Conservation (phyloP, 2,888 invertebrate genomes). For the Brenthis daphne region DNA sequence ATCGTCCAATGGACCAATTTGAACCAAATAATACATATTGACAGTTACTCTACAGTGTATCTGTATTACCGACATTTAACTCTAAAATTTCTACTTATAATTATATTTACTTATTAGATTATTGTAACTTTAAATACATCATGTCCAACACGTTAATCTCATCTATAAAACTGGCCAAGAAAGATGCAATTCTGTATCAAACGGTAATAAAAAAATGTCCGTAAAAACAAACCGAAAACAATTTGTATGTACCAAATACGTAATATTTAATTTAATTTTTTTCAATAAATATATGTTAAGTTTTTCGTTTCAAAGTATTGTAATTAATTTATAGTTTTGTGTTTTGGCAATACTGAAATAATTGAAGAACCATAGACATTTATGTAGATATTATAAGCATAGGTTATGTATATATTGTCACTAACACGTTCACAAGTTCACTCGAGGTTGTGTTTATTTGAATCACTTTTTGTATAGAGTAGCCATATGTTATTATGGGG, state of each 20-base stretch:
- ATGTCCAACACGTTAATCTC: too few relatives aligned
- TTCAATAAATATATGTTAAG: slow-evolving; percentile 9
- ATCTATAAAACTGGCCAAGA: too few relatives aligned
- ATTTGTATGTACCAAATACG: slow-evolving; percentile 21
- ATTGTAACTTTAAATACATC: too few relatives aligned
- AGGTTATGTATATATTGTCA: slow-evolving; percentile 19
- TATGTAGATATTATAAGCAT: slow-evolving; percentile 17
- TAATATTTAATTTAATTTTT: slow-evolving; percentile 12
- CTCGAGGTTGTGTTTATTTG: slow-evolving; percentile 70
- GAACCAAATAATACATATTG: slow-evolving; percentile 35
- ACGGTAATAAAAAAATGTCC: neutral
- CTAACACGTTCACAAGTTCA: slow-evolving; percentile 58
- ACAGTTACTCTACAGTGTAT: slow-evolving; percentile 8
- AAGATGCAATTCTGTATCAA: neutral
- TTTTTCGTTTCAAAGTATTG: slow-evolving; percentile 18
- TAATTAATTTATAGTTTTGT: slow-evolving; percentile 10
- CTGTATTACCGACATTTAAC: slow-evolving; percentile 5
- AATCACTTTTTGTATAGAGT: slow-evolving; percentile 18
- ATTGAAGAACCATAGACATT: slow-evolving; percentile 8
- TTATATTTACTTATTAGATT: neutral
- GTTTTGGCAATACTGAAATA: slow-evolving; percentile 18
- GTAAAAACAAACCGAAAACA: neutral
- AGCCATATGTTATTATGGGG: slow-evolving; percentile 14
- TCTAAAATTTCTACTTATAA: slow-evolving; percentile 12
- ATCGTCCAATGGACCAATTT: slow-evolving; percentile 38